These are phyloP conservation scores for Natator depressus DNA, from an alignment of 2,113 vertebrate genomes.

Conservation along the genomic window DNA sequence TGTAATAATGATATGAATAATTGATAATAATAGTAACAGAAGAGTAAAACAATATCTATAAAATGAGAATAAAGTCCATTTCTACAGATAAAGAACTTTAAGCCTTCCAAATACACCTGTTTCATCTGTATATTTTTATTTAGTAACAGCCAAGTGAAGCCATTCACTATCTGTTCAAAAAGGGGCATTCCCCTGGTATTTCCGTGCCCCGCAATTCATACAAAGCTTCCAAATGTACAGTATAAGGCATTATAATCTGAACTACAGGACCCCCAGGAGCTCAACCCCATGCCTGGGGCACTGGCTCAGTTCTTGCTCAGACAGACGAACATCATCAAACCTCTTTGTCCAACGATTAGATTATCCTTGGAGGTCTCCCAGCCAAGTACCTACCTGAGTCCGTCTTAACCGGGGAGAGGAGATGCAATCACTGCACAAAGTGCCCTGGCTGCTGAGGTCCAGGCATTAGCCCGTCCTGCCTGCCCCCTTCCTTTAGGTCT, in stretches of 20 bases:
- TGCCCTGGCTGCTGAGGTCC: not conserved
- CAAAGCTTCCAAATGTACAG: not conserved
- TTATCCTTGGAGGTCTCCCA: not conserved
- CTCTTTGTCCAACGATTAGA: not conserved
- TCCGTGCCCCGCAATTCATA: not conserved
- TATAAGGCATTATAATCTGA: not conserved
- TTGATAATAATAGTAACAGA: not conserved
- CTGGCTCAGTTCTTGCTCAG: not conserved
- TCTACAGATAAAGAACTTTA: not conserved
- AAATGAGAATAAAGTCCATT: not conserved
- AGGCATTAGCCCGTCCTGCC: not conserved
- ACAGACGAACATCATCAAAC: not conserved
- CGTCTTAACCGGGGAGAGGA: accelerated
- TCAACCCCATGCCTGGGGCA: not conserved
- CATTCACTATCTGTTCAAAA: not conserved
- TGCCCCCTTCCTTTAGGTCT: not conserved
- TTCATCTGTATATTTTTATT: not conserved
- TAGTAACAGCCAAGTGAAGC: not conserved
- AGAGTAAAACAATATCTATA: not conserved
- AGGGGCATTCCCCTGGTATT: not conserved
- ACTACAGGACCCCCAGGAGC: not conserved
- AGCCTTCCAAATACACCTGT: not conserved
- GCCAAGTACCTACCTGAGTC: accelerated
- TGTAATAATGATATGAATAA: not conserved
- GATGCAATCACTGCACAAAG: not conserved